phyloP scores from a whole-genome alignment of 1,140 invertebrate species.

The Bombyx mandarina region DNA sequence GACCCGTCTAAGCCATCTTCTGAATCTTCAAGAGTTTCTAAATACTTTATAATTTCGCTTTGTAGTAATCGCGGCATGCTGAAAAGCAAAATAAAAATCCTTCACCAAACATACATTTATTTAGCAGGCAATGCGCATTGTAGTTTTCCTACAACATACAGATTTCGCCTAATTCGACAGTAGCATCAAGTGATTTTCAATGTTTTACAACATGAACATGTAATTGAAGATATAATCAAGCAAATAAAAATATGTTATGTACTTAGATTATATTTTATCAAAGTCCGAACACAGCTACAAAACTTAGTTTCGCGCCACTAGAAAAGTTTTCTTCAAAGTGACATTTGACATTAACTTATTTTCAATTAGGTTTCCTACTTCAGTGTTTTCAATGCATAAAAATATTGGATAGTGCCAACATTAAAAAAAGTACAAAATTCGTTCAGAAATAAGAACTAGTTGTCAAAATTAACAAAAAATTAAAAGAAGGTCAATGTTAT shows the following conservation, averaged over 20 bases:
- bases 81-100: constrained; percentile 9
- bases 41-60: constrained; percentile 9
- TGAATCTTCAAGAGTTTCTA: constrained; percentile 9
- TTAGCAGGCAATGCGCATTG: constrained; percentile 8
- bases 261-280: constrained; percentile 9
- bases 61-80: constrained; percentile 8
- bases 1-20: constrained; percentile 7
- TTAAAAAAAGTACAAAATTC: constrained; percentile 23
- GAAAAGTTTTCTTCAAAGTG: constrained; percentile 37
- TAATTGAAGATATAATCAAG: constrained; percentile 9
- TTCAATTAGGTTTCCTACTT: constrained; percentile 1
- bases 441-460: constrained; percentile 9
- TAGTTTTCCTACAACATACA: constrained; percentile 9
- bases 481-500: constrained; percentile 14
- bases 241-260: constrained; percentile 9
- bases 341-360: constrained; percentile 34
- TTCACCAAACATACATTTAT: constrained; percentile 7
- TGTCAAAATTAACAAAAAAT: constrained; percentile 32
- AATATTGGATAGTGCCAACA: constrained; percentile 37
- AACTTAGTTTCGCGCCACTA: constrained; percentile 39
- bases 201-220: constrained; percentile 7
- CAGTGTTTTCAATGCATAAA: constrained; percentile 20
- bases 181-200: constrained; percentile 8
- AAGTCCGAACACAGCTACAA: constrained; percentile 32
- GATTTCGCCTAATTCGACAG: constrained; percentile 7